Evolutionary conservation across 2,888 invertebrate species (phyloP).

Genomic region (Chironomus riparius): DNA sequence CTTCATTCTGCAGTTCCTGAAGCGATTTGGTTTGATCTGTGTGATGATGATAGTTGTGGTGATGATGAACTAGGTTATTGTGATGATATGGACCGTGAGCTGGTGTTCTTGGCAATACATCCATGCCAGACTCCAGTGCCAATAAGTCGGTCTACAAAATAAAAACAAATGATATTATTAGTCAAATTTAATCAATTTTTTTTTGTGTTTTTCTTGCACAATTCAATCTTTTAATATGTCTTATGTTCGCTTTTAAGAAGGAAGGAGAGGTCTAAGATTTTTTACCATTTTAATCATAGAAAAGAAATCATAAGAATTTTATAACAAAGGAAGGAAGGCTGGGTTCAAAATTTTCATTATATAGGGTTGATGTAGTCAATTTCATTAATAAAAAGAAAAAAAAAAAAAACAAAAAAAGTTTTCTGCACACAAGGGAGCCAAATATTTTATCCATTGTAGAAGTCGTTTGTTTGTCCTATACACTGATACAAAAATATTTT

Average conservation of each 20-base stretch:
- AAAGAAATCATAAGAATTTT: no score
- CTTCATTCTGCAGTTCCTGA: slow-evolving; percentile 90
- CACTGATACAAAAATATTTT: background rate
- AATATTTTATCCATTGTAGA: background rate
- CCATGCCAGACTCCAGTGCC: slow-evolving; percentile 59
- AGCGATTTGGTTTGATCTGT: slow-evolving; percentile 85
- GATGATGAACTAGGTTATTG: slow-evolving; percentile 60
- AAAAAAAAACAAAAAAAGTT: background rate
- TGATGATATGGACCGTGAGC: slow-evolving; percentile 67
- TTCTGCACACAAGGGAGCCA: background rate
- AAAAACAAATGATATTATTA: background rate
- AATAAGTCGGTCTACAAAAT: slow-evolving; percentile 31
- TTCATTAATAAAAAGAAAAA: background rate
- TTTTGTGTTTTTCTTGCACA: background rate
- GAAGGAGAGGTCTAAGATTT: no score
- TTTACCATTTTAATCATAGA: no score
- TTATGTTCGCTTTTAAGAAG: no score
- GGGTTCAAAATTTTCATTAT: no score
- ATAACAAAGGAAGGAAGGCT: no score
- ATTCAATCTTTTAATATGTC: background rate
- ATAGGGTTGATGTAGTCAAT: background rate
- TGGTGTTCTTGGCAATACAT: slow-evolving; percentile 67
- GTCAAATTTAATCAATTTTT: background rate
- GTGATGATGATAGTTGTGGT: slow-evolving; percentile 57
- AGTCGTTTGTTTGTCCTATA: background rate